These are phyloP conservation scores for Melipona bicolor DNA, from an alignment of 2,888 invertebrate genomes.

Conservation along the genomic window DNA sequence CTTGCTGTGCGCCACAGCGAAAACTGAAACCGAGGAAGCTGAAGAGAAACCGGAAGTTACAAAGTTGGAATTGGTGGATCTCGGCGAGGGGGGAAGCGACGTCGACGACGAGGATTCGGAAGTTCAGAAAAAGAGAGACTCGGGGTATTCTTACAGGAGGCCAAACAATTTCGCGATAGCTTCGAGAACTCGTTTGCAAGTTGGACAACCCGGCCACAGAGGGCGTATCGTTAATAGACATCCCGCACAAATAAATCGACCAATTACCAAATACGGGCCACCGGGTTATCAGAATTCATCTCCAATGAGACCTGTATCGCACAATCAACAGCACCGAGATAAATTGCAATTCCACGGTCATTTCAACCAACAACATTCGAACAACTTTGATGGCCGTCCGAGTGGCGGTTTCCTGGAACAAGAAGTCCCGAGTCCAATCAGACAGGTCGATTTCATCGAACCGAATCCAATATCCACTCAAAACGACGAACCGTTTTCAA, in stretches of 20 bases:
- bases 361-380: constrained; percentile 49
- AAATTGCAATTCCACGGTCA: constrained; percentile 52
- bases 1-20: constrained; percentile 55
- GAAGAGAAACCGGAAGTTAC: constrained; percentile 58
- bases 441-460: constrained; percentile 72
- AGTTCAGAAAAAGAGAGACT: constrained; percentile 77
- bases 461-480: constrained; percentile 80
- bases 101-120: constrained; percentile 55
- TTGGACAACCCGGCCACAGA: constrained; percentile 62
- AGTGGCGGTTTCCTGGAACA: constrained; percentile 61
- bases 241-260: constrained; percentile 72
- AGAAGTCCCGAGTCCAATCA: constrained; percentile 74
- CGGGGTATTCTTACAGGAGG: constrained; percentile 75
- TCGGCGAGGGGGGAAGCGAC: constrained; percentile 58
- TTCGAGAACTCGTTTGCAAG: constrained; percentile 61
- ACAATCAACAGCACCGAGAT: constrained; percentile 57
- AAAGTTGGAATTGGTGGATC: constrained; percentile 65
- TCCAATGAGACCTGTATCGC: constrained; percentile 27
- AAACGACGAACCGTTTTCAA: constrained; percentile 79
- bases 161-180: constrained; percentile 59
- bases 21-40: constrained; percentile 18
- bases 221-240: constrained; percentile 70
- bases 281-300: constrained; percentile 68
- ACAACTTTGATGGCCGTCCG: constrained; percentile 42
- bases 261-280: constrained; percentile 78